Percentiles rank a stretch among this genome's conserved stretches.
phyloP scores from a whole-genome alignment of 2,888 invertebrate genomes.

The Hipparchia semele region DNA sequence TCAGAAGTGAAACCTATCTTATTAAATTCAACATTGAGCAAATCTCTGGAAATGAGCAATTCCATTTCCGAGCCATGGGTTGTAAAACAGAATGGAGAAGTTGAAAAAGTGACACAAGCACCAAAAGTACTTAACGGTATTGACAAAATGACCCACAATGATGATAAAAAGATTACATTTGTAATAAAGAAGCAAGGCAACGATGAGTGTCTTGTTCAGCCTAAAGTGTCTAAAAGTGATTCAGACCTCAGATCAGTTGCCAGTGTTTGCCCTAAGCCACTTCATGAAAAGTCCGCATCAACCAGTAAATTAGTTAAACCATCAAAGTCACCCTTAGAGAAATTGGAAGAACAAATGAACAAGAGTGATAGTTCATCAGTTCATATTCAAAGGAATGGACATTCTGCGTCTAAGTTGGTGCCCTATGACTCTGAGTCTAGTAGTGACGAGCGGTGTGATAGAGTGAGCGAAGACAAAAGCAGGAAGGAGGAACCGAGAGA shows the following conservation, averaged over 20 bases:
- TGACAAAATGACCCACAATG: constrained; percentile 59
- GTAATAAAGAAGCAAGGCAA: constrained; percentile 63
- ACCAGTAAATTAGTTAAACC: constrained; percentile 63
- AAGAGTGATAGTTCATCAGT: constrained; percentile 55
- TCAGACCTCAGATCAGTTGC: constrained; percentile 56
- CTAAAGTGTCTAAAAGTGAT: constrained; percentile 63
- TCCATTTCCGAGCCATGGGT: constrained; percentile 73
- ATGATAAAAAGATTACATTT: constrained; percentile 68
- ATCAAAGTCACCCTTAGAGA: constrained; percentile 71
- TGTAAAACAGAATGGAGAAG: constrained; percentile 76
- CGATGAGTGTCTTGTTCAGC: constrained; percentile 57
- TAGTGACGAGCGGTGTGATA: constrained; percentile 64
- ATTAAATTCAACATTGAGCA: constrained; percentile 70
- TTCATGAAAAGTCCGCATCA: constrained; percentile 56
- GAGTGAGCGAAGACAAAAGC: constrained; percentile 44
- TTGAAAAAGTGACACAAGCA: constrained; percentile 65
- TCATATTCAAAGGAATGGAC: constrained; percentile 57
- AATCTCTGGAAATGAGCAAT: constrained; percentile 57
- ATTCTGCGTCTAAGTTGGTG: constrained; percentile 70
- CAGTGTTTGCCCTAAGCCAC: constrained; percentile 48
- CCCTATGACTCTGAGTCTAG: constrained; percentile 85
- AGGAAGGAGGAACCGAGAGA: constrained; percentile 44
- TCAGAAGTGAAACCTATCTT: constrained; percentile 70
- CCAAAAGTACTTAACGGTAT: constrained; percentile 63
- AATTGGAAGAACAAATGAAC: constrained; percentile 76